Conservation (phyloP, 2,113 vertebrate genomes). For the Sebastes fasciatus region DNA sequence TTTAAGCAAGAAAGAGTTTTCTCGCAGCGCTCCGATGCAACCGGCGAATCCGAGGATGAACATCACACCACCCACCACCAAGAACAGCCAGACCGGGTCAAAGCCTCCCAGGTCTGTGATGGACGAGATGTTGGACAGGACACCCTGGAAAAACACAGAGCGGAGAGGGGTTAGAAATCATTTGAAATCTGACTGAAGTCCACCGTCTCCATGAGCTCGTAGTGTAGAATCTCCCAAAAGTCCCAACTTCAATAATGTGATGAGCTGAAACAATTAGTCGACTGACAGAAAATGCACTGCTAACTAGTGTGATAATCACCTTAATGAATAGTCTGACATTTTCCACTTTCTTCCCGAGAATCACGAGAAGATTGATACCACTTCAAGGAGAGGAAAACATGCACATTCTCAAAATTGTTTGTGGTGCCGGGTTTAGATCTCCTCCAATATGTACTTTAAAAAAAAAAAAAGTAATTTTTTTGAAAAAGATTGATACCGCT, state of each 20-base stretch:
- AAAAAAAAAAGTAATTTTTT: too few species aligned
- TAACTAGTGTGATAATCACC: background rate
- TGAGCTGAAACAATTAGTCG: background rate
- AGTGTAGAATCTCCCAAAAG: too few species aligned
- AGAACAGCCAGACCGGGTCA: slow-evolving; percentile 98
- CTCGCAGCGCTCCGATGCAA: slow-evolving; percentile 95
- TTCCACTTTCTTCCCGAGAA: background rate
- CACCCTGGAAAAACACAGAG: slow-evolving; percentile 84
- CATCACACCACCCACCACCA: slow-evolving; percentile 98
- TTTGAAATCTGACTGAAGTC: background rate
- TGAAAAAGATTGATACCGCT: background rate
- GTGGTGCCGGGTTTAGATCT: too few species aligned
- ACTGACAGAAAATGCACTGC: background rate
- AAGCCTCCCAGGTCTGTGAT: slow-evolving; percentile 98
- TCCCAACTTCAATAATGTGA: background rate
- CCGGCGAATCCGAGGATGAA: slow-evolving; percentile 98
- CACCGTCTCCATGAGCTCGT: background rate
- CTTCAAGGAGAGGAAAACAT: too few species aligned
- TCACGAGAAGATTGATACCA: background rate
- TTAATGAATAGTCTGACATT: background rate
- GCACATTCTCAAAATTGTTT: too few species aligned
- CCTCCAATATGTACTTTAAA: too few species aligned
- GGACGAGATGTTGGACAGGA: slow-evolving; percentile 98
- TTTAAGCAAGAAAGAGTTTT: slow-evolving; percentile 97
- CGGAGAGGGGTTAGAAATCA: background rate